Evolutionary conservation across 2,797 vertebrate genomes (phyloP).

Genomic region (Pangasius sanitwongsei): DNA sequence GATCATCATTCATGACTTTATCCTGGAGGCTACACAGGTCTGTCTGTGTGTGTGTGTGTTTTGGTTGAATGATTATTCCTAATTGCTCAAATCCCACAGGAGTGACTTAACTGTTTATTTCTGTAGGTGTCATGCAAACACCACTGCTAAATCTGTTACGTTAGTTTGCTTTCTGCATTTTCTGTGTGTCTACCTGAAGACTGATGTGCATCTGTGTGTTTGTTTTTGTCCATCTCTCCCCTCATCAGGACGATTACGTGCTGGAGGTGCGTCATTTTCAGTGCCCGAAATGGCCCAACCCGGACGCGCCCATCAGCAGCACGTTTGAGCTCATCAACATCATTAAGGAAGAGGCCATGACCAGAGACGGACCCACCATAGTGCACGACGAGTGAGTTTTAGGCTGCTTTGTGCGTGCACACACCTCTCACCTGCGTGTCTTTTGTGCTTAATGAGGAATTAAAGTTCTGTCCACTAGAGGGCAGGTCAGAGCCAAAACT

Average conservation of each 20-base stretch:
- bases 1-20: slow-evolving; percentile 94
- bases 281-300: slow-evolving; percentile 95
- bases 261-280: slow-evolving; percentile 94
- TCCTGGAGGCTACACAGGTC: slow-evolving; percentile 93
- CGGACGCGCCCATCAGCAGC: slow-evolving; percentile 88
- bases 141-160: not conserved
- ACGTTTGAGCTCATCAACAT: slow-evolving; percentile 93
- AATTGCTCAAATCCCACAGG: slow-evolving; percentile 4
- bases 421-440: not conserved
- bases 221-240: slow-evolving; percentile 37
- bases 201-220: not conserved
- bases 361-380: slow-evolving; percentile 90
- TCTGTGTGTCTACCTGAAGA: not conserved
- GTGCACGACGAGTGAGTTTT: slow-evolving; percentile 90
- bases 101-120: not conserved
- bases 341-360: slow-evolving; percentile 91
- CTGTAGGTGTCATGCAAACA: not conserved
- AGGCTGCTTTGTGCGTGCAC: not conserved
- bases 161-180: not conserved
- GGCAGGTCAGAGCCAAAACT: not conserved
- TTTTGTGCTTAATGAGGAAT: not conserved
- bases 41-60: slow-evolving; percentile 44
- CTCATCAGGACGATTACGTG: slow-evolving; percentile 88
- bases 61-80: not conserved
- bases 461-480: slow-evolving; percentile 3